Conservation (phyloP, 2,888 invertebrate genomes). For the Athalia rosae region DNA sequence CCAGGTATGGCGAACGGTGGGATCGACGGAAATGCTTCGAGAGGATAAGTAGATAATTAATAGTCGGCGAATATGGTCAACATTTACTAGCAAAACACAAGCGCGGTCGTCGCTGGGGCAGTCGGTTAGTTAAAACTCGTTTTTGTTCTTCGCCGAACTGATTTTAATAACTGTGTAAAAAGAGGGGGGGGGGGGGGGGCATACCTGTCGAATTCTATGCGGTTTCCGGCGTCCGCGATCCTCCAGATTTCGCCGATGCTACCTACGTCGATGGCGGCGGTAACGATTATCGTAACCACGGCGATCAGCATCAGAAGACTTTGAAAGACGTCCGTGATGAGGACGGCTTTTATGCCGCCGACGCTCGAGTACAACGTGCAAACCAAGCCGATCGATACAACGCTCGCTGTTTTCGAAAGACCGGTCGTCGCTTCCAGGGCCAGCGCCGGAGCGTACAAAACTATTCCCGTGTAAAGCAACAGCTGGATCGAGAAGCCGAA, state of each 20-base stretch:
- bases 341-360: conserved; percentile 93
- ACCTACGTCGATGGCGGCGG: conserved; percentile 81
- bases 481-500: conserved; percentile 91
- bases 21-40: conserved; percentile 84
- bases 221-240: conserved; percentile 80
- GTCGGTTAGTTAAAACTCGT: conserved; percentile 5
- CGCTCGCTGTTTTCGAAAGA: conserved; percentile 82
- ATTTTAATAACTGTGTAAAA: not conserved
- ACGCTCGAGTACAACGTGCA: conserved; percentile 91
- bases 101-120: not conserved
- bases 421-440: conserved; percentile 90
- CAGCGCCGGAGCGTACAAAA: conserved; percentile 93
- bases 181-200: too few relatives aligned
- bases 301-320: conserved; percentile 89
- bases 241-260: conserved; percentile 82
- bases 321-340: conserved; percentile 89
- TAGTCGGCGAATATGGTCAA: not conserved
- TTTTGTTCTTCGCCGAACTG: conserved; percentile 58
- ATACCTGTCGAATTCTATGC: conserved; percentile 82
- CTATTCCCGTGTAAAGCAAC: conserved; percentile 92
- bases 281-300: conserved; percentile 85
- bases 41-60: not conserved
- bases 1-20: conserved; percentile 87
- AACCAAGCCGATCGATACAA: conserved; percentile 82
- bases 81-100: not conserved